Base-by-base conservation (phyloP, 2,113 vertebrate species). In the Limanda limanda region DNA sequence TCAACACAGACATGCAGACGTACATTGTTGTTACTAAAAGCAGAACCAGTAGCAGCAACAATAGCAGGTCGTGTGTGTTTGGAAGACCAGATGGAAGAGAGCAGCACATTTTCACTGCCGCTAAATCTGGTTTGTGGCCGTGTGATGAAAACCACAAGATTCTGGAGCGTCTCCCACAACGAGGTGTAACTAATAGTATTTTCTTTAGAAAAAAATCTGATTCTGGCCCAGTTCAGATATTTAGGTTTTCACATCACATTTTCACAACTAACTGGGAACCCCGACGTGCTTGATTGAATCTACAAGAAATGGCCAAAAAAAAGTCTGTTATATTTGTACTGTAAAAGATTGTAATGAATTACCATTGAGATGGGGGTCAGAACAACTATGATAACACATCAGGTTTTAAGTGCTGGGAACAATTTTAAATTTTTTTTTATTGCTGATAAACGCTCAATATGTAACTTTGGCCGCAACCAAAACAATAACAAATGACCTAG, bases 1-100 rank as follows among this genome's bases (percentile, higher is more conserved):
- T 83, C 84, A 76, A 71, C 70, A 40, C 67, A 87, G 76, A 84
- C 76, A 78, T 62, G 58, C 47, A 45, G 75, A 63, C 71, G 54
- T 37, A 52, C 69, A 87, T 73, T 74, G 72, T 90, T 89, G 88
- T 83, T 87, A 86, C 87, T 90, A 90, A 86, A 88, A 75, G 77
- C 62, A 87, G 90, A 83, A 71, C 56, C 47, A 56, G 58, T 67
- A 68, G 70, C 24, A 78, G 82, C 21, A 79, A 74, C 73, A 71
- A 82, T 68, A 74, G 81, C 79, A 76, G 80, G 71, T 73, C 40
- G n/a, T 17, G 67, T 75, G 67, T 74, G 63, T 80, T 74, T 68
- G 21, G 64, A 68, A 35, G 35, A 74, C 52, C 60, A 73, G 57
- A 84, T 67, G 71, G 66, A 59, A 21, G 47, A 67, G 47, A 60